These are phyloP conservation scores for Unio delphinus DNA, from an alignment of 2,888 invertebrate species.

Conservation along the genomic window DNA sequence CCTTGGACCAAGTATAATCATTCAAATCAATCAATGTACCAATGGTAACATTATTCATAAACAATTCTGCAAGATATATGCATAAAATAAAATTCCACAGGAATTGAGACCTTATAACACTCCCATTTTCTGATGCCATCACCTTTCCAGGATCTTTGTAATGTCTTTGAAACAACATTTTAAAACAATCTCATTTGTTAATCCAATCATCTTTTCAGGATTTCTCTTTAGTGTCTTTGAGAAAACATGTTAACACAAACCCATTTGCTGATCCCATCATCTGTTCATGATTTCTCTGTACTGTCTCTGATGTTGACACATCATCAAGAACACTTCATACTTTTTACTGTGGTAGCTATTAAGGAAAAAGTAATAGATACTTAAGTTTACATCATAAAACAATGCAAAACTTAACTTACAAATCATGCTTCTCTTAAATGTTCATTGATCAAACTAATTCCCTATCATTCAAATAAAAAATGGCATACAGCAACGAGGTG, in stretches of 20 bases:
- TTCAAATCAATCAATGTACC: too few relatives aligned
- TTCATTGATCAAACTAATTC: background rate
- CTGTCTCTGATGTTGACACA: constrained; percentile 83
- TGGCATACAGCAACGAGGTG: background rate
- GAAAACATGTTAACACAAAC: too few relatives aligned
- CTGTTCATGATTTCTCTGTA: constrained; percentile 59
- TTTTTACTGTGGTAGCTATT: constrained; percentile 85
- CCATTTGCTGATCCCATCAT: too few relatives aligned
- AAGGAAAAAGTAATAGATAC: constrained; percentile 42
- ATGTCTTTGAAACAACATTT: constrained; percentile 74
- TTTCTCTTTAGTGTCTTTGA: constrained; percentile 43
- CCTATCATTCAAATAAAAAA: background rate
- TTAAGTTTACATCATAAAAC: background rate
- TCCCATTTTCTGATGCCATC: too few relatives aligned
- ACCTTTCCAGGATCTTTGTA: constrained; percentile 57
- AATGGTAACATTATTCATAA: too few relatives aligned
- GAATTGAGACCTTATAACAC: too few relatives aligned
- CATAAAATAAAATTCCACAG: too few relatives aligned
- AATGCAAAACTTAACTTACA: background rate
- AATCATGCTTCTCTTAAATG: background rate
- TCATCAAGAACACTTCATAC: constrained; percentile 85
- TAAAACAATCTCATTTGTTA: too few relatives aligned
- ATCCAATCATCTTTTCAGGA: constrained; percentile 47
- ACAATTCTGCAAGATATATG: too few relatives aligned
- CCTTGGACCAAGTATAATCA: too few relatives aligned